Percentiles rank a stretch among this genome's conserved stretches.
phyloP scores from a whole-genome alignment of 2,797 vertebrate species.

The Urosaurus nigricauda region DNA sequence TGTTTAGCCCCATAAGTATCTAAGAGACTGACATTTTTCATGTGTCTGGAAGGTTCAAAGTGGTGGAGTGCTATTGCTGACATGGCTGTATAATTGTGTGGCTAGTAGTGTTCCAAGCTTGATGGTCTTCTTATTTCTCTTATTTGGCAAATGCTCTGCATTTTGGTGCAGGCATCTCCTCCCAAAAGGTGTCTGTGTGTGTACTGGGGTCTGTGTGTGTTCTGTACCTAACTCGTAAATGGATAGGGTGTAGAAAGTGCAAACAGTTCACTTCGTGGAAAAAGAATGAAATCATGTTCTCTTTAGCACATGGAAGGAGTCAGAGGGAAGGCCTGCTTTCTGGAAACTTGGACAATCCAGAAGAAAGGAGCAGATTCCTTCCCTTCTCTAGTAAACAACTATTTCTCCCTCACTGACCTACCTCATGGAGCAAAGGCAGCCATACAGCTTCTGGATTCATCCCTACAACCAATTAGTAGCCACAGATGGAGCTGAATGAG shows the following conservation, averaged over 20 bases:
- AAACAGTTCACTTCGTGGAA: not conserved
- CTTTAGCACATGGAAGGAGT: not conserved
- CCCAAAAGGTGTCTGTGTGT: not conserved
- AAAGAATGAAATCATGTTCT: not conserved
- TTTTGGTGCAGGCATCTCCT: not conserved
- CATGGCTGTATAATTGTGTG: not conserved
- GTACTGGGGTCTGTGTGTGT: no score
- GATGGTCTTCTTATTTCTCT: not conserved
- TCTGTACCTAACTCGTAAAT: not conserved
- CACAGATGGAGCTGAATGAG: no score
- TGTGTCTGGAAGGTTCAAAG: not conserved
- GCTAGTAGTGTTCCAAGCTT: not conserved
- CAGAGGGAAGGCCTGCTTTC: not conserved
- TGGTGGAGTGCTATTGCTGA: not conserved
- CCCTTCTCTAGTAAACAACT: no score
- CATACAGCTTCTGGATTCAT: no score
- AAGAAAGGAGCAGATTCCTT: no score
- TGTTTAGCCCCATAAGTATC: not conserved
- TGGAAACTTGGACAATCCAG: not conserved
- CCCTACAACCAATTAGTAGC: no score
- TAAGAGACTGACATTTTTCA: not conserved
- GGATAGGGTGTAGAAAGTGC: not conserved
- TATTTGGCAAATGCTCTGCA: not conserved
- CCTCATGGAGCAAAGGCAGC: no score
- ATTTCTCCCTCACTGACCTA: no score